Percentiles rank a stretch among this genome's conserved stretches.
Conservation (phyloP, 2,113 vertebrate species). For the Circaetus gallicus region DNA sequence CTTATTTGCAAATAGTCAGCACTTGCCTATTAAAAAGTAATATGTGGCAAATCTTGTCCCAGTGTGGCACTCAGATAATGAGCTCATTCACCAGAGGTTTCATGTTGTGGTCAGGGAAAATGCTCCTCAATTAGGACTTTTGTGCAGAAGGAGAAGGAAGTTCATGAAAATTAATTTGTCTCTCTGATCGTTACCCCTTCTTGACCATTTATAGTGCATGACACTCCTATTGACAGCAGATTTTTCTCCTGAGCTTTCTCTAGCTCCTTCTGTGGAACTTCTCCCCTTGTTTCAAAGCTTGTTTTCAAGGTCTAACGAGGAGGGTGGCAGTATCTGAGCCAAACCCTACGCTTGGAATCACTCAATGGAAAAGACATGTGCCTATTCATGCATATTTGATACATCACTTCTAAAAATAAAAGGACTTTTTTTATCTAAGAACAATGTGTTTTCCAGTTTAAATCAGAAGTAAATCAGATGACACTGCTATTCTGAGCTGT, state of each 20-base stretch:
- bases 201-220: neutral
- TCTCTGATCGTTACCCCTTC: neutral
- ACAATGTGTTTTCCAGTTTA: neutral
- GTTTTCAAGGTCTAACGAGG: neutral
- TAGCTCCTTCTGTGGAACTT: neutral
- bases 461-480: neutral
- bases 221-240: neutral
- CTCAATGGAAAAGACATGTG: slow-evolving; percentile 5
- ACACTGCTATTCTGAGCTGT: neutral
- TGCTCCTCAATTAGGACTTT: neutral
- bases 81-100: neutral
- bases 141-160: neutral
- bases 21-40: slow-evolving; percentile 12
- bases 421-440: neutral
- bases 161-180: neutral
- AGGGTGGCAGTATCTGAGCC: neutral
- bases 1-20: slow-evolving; percentile 38
- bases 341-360: neutral
- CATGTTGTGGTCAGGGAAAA: neutral
- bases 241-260: neutral
- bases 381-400: slow-evolving; percentile 38
- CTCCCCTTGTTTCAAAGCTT: neutral
- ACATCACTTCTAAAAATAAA: slow-evolving; percentile 38
- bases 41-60: neutral
- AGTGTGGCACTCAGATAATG: neutral